Evolutionary conservation across 1,140 invertebrate species (phyloP), one percentile per base, ranked within the genome.

Genomic region (Heliconius melpomene): DNA sequence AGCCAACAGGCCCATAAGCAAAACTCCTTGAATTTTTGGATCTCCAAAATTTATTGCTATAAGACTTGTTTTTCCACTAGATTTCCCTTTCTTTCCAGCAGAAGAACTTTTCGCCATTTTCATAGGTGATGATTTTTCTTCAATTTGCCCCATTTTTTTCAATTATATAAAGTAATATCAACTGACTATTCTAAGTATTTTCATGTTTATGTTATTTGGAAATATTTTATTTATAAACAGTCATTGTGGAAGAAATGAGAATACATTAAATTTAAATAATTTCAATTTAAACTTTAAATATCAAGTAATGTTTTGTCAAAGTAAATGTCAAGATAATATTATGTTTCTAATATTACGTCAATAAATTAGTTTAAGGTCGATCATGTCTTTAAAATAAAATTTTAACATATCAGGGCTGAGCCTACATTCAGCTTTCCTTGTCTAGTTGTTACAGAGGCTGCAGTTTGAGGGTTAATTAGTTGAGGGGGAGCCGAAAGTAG

Each of bases 11-110:
- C 84, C 86, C 0, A 90, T 80, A 29, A 92, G 79, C n/a, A 92
- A 36, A 8, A 88, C 77, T 46, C 82, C 85, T 83, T 92, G 90
- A 7, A 89, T 72, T 84, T 90, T 88, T 11, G 91, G 89, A 70
- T 91, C 87, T 71, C 79, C 78, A 29, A 91, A 85, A 75, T 85
- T 79, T 71, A 89, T 74, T 5, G 79, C 38, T 20, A 77, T 46
- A 32, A 50, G 18, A 32, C 50, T 75, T 77, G 60, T 46, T 75
- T 66, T 79, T 70, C 52, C 54, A 46, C 50, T 83, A 76, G 11
- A 29, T n/a, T 79, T 83, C 46, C 72, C 11, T 80, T 88, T 88
- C 80, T 86, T 88, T 3, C 72, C 72, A 38, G 73, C 57, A 11
- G 86, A 85, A 16, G 84, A 38, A 66, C 78, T 88, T 77, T 90